Percentiles rank a stretch among this genome's conserved stretches.
Evolutionary conservation across 2,797 vertebrate genomes (phyloP).

Genomic region (Merluccius polli): DNA sequence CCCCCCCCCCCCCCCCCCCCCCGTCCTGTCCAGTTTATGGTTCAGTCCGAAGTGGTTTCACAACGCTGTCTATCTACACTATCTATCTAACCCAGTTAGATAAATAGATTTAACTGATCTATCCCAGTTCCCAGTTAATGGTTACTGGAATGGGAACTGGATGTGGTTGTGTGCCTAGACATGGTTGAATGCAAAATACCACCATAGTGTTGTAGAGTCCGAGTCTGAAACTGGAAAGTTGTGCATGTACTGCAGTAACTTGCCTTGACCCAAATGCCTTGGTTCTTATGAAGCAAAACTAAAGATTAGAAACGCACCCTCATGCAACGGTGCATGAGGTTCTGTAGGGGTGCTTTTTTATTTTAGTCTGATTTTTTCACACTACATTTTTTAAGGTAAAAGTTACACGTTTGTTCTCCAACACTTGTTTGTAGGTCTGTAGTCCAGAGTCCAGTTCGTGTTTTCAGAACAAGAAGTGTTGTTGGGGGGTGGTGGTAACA

Average conservation of each 20-base stretch:
- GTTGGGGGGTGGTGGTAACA: too few species aligned
- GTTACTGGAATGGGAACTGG: not conserved
- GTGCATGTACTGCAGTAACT: not conserved
- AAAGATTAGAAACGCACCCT: not conserved
- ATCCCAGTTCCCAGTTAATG: not conserved
- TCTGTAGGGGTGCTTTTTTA: not conserved
- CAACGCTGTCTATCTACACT: too few species aligned
- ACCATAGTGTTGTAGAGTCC: not conserved
- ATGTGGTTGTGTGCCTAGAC: not conserved
- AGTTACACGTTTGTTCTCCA: not conserved
- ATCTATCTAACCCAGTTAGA: too few species aligned
- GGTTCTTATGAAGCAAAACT: not conserved
- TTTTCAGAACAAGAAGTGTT: too few species aligned
- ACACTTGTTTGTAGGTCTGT: not conserved
- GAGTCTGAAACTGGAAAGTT: not conserved
- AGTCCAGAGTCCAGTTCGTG: not conserved
- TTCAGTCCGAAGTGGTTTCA: not conserved
- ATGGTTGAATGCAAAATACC: not conserved
- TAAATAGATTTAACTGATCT: too few species aligned
- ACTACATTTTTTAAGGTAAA: too few species aligned
- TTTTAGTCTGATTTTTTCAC: not conserved
- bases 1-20: not conserved
- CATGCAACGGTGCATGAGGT: too few species aligned
- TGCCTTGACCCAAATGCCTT: not conserved
- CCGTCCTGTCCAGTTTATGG: not conserved